Evolutionary conservation across 2,888 invertebrate genomes (phyloP), one percentile per base, ranked within the genome.

Genomic region (Drosophila atroscutellata): DNA sequence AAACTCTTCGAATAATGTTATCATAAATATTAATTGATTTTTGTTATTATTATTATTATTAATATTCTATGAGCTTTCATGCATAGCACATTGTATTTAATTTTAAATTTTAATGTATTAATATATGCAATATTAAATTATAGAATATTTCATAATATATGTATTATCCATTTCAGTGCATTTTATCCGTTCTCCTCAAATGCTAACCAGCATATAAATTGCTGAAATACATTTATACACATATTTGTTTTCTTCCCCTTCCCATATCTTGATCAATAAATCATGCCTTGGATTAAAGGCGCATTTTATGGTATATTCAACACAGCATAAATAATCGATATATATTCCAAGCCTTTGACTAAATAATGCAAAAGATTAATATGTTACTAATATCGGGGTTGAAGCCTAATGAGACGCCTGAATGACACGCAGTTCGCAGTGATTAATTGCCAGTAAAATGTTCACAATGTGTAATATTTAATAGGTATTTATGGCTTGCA

Each of bases 281-380:
- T 81, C 72, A 81, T 72, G 37, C 15, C 15, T 18, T 59, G 65
- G 64, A 72, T 75, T 69, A 63, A 52, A 56, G 45, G 9, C 28
- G 36, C 55, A 77, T 65, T 66, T 54, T 49, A 51, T 26, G 60
- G 57, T 47, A 24, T 47, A 37, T 6, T n/a, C 47, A 18, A 24
- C 63, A 36, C 28, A 32, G 30, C 24, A 26, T 13, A 20, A 26
- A 37, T 37, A 74, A 81, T 73, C 78, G 55, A 78, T 75, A 61
- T 75, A 61, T 49, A 49, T 20, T 24, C 67, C 37, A 67, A 77
- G 57, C 72, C 72, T 57, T 45, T 60, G 54, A 65, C 51, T 60
- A 60, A 73, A 75, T 83, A 80, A 74, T 72, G 75, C 49, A 75
- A 80, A 69, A 63, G 73, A 77, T 80, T 86, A 73, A 70, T 68